These are phyloP conservation scores for Trachymyrmex septentrionalis DNA, from an alignment of 1,140 invertebrate genomes.

Conservation along the genomic window DNA sequence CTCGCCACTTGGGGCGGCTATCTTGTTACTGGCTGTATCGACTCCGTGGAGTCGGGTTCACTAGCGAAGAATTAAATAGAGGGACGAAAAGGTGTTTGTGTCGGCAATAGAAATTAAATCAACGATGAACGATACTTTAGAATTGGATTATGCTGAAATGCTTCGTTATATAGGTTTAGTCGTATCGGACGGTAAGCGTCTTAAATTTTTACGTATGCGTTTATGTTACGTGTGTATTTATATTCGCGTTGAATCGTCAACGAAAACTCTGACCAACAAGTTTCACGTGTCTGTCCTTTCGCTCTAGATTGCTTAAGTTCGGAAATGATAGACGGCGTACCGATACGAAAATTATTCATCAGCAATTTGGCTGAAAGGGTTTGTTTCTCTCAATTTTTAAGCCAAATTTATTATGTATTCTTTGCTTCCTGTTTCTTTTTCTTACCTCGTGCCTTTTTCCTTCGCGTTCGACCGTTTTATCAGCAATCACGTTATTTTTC, in stretches of 20 bases:
- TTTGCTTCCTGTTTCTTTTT: no score
- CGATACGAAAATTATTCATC: constrained; percentile 84
- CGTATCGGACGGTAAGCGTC: constrained; percentile 19
- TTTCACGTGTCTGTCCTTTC: neutral
- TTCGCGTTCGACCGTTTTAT: no score
- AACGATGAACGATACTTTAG: constrained; percentile 25
- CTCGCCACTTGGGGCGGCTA: no score
- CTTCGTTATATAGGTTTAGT: constrained; percentile 18
- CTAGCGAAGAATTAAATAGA: no score
- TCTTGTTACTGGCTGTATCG: no score
- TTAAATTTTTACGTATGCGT: neutral
- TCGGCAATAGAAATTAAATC: neutral
- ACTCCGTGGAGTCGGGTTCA: no score
- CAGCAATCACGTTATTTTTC: no score
- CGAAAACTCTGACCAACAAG: neutral
- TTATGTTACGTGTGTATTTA: no score
- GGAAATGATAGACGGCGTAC: constrained; percentile 76
- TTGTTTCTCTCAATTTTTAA: constrained; percentile 63
- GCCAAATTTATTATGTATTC: no score
- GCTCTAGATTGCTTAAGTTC: neutral
- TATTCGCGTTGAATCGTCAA: neutral
- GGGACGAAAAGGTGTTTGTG: no score
- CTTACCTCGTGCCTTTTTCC: no score
- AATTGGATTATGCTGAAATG: constrained; percentile 19
- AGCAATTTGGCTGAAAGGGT: constrained; percentile 84